These are phyloP conservation scores for Pangasius mekongensis DNA, from an alignment of 2,797 vertebrate species.

Conservation along the genomic window DNA sequence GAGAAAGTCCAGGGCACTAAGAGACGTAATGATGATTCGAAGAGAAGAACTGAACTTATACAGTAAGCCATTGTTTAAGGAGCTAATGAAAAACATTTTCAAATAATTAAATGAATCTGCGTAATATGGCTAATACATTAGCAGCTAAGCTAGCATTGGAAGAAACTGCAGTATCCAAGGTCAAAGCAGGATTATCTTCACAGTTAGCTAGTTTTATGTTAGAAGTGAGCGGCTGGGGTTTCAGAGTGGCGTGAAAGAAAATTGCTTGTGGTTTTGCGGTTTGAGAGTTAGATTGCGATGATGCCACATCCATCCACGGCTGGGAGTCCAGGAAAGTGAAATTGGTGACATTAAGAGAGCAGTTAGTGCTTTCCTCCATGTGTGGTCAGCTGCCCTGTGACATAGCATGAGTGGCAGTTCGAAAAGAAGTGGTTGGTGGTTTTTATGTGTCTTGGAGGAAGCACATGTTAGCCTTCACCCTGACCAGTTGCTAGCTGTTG, in stretches of 20 bases:
- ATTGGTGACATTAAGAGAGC: background rate
- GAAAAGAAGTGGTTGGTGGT: background rate
- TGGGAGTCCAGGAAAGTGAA: background rate
- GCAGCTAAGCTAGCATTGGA: background rate
- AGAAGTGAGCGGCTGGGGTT: background rate
- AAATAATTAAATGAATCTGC: background rate
- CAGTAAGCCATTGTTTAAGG: background rate
- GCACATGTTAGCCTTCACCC: background rate
- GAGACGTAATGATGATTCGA: background rate
- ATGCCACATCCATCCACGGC: background rate
- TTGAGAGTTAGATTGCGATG: background rate
- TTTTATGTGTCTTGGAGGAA: background rate
- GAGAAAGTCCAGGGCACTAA: constrained; percentile 2
- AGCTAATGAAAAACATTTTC: constrained; percentile 3
- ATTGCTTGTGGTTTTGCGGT: background rate
- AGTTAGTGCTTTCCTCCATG: background rate
- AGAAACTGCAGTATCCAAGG: background rate
- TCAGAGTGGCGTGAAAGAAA: background rate
- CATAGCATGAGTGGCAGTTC: background rate
- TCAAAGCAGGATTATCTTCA: background rate
- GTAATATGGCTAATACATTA: background rate
- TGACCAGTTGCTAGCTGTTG: background rate
- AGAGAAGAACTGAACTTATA: background rate
- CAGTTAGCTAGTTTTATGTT: background rate
- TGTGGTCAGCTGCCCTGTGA: background rate